phyloP scores from a whole-genome alignment of 35 echinoderm and acorn worm species.

The Holothuria glaberrima region DNA sequence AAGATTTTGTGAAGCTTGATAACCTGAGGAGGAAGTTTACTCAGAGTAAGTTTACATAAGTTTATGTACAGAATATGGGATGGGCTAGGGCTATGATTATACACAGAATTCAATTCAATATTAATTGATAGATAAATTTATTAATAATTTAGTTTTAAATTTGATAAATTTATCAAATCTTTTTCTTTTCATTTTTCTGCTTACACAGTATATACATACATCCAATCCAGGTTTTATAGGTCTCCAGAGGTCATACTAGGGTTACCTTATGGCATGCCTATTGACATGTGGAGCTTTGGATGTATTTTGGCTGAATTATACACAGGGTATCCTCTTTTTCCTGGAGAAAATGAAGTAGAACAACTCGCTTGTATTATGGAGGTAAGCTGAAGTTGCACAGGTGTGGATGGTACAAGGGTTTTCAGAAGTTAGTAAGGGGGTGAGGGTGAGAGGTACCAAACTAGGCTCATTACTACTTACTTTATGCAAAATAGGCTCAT shows the following conservation, averaged over 20 bases:
- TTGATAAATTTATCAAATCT: not conserved
- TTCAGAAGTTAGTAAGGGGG: too few species aligned
- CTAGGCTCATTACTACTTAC: too few species aligned
- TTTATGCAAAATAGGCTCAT: too few species aligned
- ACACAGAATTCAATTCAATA: too few species aligned
- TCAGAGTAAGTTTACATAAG: too few species aligned
- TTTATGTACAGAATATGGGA: too few species aligned
- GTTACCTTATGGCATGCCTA: constrained; percentile 76
- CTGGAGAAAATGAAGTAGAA: constrained; percentile 93
- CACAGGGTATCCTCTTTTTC: constrained; percentile 89
- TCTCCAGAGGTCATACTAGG: constrained; percentile 91
- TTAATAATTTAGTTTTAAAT: too few species aligned
- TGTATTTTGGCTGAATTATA: constrained; percentile 92
- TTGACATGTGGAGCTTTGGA: constrained; percentile 89
- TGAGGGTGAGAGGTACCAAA: too few species aligned
- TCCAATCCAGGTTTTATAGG: constrained; percentile 74
- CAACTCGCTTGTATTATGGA: constrained; percentile 96
- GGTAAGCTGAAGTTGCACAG: constrained; percentile 31
- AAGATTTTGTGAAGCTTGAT: too few species aligned
- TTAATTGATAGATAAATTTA: too few species aligned
- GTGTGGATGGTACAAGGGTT: not conserved
- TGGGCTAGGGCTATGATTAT: too few species aligned
- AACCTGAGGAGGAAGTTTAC: too few species aligned
- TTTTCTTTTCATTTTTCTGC: not conserved
- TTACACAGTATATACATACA: constrained; percentile 91